Conservation (phyloP, 92 coral and sea anemone species). For the Palythoa heliodiscus region DNA sequence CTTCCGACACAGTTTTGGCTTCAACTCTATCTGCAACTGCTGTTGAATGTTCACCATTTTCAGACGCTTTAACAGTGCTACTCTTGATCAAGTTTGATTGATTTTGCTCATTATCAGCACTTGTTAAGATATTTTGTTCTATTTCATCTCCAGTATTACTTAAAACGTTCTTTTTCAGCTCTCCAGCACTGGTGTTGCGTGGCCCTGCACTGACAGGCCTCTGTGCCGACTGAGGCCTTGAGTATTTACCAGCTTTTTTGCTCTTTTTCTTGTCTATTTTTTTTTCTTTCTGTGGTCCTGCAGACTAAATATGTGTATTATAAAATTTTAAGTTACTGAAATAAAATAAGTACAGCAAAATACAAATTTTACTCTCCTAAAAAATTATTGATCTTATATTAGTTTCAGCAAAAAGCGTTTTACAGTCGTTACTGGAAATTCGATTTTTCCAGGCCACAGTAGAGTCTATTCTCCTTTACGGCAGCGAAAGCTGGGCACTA, state of each 20-base stretch:
- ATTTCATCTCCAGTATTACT: background rate
- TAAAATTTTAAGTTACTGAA: background rate
- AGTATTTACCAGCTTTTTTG: constrained; percentile 69
- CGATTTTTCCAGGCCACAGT: no score
- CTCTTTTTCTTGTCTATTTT: constrained; percentile 77
- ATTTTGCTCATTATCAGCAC: background rate
- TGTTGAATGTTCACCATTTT: background rate
- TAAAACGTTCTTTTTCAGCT: background rate
- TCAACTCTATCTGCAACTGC: background rate
- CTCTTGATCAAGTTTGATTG: background rate
- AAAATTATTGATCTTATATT: background rate
- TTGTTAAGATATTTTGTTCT: background rate
- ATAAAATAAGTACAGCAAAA: background rate
- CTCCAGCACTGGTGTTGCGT: constrained; percentile 40
- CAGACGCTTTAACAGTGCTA: background rate
- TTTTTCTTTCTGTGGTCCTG: constrained; percentile 92
- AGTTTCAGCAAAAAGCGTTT: no score
- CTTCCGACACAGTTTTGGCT: background rate
- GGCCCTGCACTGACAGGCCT: constrained; percentile 61
- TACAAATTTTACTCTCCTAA: background rate
- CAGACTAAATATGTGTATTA: constrained; percentile 58
- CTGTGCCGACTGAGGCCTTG: constrained; percentile 51
- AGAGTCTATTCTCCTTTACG: no score
- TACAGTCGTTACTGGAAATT: no score
- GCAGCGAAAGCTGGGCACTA: no score